Conservation (phyloP, 2,797 vertebrate genomes). For the Acanthiza pusilla region DNA sequence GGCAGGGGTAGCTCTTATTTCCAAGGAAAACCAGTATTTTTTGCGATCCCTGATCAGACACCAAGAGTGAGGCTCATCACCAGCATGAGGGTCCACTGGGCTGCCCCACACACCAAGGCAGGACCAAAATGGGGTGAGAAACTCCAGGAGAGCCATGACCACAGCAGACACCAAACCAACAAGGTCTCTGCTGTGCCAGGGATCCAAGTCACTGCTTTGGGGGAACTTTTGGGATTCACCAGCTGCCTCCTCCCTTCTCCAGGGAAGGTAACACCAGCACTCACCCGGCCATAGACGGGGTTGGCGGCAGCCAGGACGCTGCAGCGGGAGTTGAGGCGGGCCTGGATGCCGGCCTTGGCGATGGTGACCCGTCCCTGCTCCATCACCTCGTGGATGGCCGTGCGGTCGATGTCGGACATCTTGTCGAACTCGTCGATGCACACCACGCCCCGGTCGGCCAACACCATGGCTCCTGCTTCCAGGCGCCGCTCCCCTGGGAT, state of each 20-base stretch:
- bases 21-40: not conserved
- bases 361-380: conserved; percentile 97
- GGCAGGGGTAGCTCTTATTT: not conserved
- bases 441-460: conserved; percentile 93
- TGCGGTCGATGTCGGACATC: conserved; percentile 98
- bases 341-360: conserved; percentile 96
- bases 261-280: not conserved
- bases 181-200: accelerated
- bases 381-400: conserved; percentile 98
- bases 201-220: not conserved
- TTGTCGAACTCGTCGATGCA: conserved; percentile 99
- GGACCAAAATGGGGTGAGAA: not conserved
- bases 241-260: not conserved
- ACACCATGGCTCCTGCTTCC: conserved; percentile 95
- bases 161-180: not conserved
- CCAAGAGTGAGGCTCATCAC: not conserved
- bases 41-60: not conserved
- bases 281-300: conserved; percentile 92
- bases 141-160: accelerated
- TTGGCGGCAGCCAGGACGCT: conserved; percentile 95
- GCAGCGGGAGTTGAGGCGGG: conserved; percentile 95
- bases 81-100: not conserved
- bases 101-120: not conserved
- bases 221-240: not conserved
- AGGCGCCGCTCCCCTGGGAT: conserved; percentile 87